A percentile compares a stretch with the other conserved stretches of the same genome.
Conservation (phyloP, 2,113 vertebrate species). For the Triplophysa siluroides region DNA sequence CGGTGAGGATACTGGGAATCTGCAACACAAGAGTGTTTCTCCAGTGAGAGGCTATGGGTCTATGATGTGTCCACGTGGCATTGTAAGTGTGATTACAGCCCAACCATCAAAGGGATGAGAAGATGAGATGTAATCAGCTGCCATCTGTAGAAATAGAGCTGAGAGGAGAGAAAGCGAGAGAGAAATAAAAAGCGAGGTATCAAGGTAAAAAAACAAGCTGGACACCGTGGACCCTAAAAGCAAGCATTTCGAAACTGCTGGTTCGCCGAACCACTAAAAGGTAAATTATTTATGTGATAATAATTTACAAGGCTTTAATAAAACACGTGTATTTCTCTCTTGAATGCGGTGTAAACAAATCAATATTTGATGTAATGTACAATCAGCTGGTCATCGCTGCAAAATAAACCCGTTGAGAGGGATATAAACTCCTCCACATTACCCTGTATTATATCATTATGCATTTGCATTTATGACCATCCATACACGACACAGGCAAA, state of each 20-base stretch:
- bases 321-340: too few relatives aligned
- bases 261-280: neutral
- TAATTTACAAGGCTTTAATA: too few relatives aligned
- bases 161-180: neutral
- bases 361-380: too few relatives aligned
- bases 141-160: slow-evolving; percentile 14
- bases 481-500: too few relatives aligned
- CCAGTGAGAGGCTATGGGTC: neutral
- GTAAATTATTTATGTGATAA: too few relatives aligned
- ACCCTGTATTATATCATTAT: too few relatives aligned
- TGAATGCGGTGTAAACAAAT: too few relatives aligned
- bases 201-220: neutral
- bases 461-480: too few relatives aligned
- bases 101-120: slow-evolving; percentile 1
- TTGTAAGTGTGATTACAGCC: slow-evolving; percentile 2
- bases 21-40: neutral
- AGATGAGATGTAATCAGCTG: slow-evolving; percentile 18
- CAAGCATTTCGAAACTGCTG: neutral
- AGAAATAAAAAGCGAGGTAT: neutral
- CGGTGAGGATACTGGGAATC: neutral
- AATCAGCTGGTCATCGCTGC: too few relatives aligned
- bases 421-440: too few relatives aligned
- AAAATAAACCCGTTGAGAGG: too few relatives aligned
- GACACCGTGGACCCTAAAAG: neutral
- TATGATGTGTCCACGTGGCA: slow-evolving; percentile 17